phyloP scores from a whole-genome alignment of 2,113 vertebrate genomes.

The Gadus chalcogrammus region DNA sequence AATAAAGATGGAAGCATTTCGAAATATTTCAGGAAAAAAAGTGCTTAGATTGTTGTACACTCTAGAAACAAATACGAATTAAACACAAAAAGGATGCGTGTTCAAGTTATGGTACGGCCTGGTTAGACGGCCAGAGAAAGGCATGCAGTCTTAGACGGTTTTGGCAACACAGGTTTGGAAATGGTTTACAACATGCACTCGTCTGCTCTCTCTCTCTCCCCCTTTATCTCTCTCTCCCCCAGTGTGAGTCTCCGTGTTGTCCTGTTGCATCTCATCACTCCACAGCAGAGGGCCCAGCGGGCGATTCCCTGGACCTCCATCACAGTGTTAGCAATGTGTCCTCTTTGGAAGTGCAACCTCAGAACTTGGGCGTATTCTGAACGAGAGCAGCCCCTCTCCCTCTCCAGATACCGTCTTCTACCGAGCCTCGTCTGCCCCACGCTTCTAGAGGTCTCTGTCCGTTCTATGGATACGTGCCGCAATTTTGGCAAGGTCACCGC shows the following conservation, averaged over 20 bases:
- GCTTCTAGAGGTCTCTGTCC: background rate
- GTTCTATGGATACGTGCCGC: too few relatives aligned
- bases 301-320: slow-evolving; percentile 31
- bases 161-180: slow-evolving; percentile 9
- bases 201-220: background rate
- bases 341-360: slow-evolving; percentile 37
- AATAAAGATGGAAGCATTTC: slow-evolving; percentile 33
- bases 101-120: background rate
- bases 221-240: too few relatives aligned
- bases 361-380: background rate
- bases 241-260: background rate
- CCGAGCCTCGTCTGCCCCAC: background rate
- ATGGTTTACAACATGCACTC: slow-evolving; percentile 19
- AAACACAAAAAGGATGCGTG: background rate
- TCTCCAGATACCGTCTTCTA: slow-evolving; percentile 2
- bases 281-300: slow-evolving; percentile 13
- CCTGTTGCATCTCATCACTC: background rate
- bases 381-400: slow-evolving; percentile 6
- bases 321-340: slow-evolving; percentile 63
- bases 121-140: slow-evolving; percentile 20
- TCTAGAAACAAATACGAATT: slow-evolving; percentile 11
- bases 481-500: too few relatives aligned
- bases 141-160: slow-evolving; percentile 19
- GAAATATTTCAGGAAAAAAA: slow-evolving; percentile 40
- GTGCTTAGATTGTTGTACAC: slow-evolving; percentile 38